Conservation (phyloP, 2,797 vertebrate species). For the Labroides dimidiatus region DNA sequence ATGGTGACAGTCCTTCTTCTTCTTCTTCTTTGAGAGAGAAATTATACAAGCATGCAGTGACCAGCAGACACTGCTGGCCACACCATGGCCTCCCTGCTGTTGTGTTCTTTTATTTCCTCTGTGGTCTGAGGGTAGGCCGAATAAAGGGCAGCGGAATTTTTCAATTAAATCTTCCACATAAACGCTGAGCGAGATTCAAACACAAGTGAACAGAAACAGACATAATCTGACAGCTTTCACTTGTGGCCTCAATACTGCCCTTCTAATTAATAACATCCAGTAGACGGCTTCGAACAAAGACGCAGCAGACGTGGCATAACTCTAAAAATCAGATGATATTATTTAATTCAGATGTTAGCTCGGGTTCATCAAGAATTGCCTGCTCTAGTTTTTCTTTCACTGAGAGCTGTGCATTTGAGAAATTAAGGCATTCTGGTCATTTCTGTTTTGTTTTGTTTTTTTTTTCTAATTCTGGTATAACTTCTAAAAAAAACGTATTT, state of each 20-base stretch:
- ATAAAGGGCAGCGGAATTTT: constrained; percentile 11
- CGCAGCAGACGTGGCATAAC: constrained; percentile 4
- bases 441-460: too few relatives aligned
- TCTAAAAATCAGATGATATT: constrained; percentile 40
- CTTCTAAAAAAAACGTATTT: too few relatives aligned
- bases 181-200: constrained; percentile 14
- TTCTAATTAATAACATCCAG: constrained; percentile 49
- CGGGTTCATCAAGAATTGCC: not conserved
- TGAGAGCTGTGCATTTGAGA: not conserved
- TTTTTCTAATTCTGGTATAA: too few relatives aligned
- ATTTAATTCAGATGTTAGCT: constrained; percentile 32
- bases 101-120: constrained; percentile 15
- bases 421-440: not conserved
- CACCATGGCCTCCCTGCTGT: not conserved
- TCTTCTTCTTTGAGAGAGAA: constrained; percentile 14
- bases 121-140: constrained; percentile 8
- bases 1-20: constrained; percentile 32
- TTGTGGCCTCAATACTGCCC: constrained; percentile 39
- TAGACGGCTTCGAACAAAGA: constrained; percentile 53
- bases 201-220: constrained; percentile 23
- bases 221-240: constrained; percentile 41
- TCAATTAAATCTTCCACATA: constrained; percentile 24
- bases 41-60: constrained; percentile 9
- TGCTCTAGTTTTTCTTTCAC: constrained; percentile 2
- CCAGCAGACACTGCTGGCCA: constrained; percentile 10